phyloP scores from a whole-genome alignment of 1,140 invertebrate genomes.

The Drosophila sturtevanti region DNA sequence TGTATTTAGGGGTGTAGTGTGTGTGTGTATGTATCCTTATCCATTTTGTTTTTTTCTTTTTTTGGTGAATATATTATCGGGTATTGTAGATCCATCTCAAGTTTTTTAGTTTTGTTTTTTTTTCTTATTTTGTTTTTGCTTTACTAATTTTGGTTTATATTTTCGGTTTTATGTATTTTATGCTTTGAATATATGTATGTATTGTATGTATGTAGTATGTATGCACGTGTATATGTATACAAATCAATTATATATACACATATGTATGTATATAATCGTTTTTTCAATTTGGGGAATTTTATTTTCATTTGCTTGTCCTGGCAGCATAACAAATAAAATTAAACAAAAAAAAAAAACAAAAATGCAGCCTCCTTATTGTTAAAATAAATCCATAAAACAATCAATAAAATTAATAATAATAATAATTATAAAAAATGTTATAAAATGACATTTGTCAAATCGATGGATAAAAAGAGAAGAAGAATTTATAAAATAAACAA shows the following conservation, averaged over 20 bases:
- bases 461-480: background rate
- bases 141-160: constrained; percentile 20
- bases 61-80: constrained; percentile 21
- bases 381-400: constrained; percentile 53
- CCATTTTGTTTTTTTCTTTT: constrained; percentile 28
- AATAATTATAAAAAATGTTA: background rate
- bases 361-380: constrained; percentile 59
- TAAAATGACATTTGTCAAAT: constrained; percentile 5
- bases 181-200: constrained; percentile 62
- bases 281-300: constrained; percentile 23
- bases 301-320: constrained; percentile 30
- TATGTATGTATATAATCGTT: constrained; percentile 30
- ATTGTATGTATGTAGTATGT: constrained; percentile 51
- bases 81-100: constrained; percentile 3
- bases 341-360: constrained; percentile 55
- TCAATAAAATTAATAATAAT: constrained; percentile 12
- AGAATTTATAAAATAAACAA: background rate
- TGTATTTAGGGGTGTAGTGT: constrained; percentile 27
- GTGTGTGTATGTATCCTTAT: constrained; percentile 16
- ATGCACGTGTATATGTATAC: constrained; percentile 40
- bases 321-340: constrained; percentile 63
- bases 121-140: background rate
- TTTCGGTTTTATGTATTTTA: constrained; percentile 30
- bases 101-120: background rate
- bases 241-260: constrained; percentile 46